Percentiles rank a stretch among this genome's conserved stretches.
Evolutionary conservation across 2,888 invertebrate species (phyloP).

Genomic region (Heliconius aoede): DNA sequence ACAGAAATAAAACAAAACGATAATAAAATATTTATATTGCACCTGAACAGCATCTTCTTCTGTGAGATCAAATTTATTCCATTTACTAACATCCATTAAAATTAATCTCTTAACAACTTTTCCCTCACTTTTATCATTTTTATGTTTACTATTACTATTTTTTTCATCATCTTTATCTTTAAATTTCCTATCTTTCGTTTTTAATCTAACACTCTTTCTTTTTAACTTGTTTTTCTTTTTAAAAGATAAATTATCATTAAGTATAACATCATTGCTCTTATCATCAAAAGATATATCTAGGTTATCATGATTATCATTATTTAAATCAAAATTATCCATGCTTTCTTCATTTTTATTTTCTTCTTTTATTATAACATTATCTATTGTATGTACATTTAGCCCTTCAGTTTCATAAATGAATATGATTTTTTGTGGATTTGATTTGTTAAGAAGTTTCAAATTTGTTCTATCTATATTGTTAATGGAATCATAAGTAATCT

Average conservation of each 20-base stretch:
- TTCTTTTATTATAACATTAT: constrained; percentile 33
- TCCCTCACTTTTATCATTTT: constrained; percentile 4
- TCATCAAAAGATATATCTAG: constrained; percentile 44
- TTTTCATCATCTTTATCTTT: constrained; percentile 26
- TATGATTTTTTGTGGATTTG: constrained; percentile 50
- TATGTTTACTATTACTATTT: constrained; percentile 14
- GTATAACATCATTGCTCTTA: constrained; percentile 8
- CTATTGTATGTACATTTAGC: background rate
- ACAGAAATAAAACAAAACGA: too few relatives aligned
- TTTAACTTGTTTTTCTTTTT: constrained; percentile 28
- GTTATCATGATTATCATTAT: constrained; percentile 16
- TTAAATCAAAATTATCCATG: constrained; percentile 37
- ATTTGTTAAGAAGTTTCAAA: constrained; percentile 52
- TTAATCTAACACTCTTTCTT: constrained; percentile 7
- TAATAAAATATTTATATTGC: too few relatives aligned
- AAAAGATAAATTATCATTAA: constrained; percentile 5
- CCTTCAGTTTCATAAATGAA: background rate
- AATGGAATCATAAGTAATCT: constrained; percentile 62
- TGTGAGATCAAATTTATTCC: constrained; percentile 31
- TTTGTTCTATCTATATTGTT: constrained; percentile 59
- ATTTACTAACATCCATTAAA: constrained; percentile 31
- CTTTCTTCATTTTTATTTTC: constrained; percentile 34
- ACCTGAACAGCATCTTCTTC: constrained; percentile 32
- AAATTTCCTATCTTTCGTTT: constrained; percentile 17
- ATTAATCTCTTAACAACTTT: constrained; percentile 34